Evolutionary conservation across 2,888 invertebrate species (phyloP), one percentile per base, ranked within the genome.

Genomic region (Sthenelais limicola): DNA sequence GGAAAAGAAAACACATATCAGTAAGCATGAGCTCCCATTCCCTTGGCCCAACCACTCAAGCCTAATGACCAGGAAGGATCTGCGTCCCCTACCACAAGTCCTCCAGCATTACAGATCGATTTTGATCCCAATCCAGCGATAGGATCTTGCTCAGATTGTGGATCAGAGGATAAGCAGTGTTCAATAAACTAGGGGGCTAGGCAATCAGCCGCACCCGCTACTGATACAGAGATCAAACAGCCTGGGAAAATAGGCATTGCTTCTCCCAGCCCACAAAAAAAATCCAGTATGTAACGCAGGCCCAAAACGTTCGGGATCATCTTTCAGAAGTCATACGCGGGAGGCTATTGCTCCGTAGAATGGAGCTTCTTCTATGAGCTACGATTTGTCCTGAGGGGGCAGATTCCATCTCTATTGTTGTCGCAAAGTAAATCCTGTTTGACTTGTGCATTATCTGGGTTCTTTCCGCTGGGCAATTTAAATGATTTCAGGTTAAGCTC

Each of bases 221-320:
- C 62, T 43, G 38, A 62, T 62, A 62, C 62, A 62, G 38, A 62
- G 62, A 62, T 62, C 62, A 62, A 62, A 62, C 62, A 28, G 51
- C 51, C 9, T 32, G 56, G 21, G 56, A 56, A 56, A 56, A 56
- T 56, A 33, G 56, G 56, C 56, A 56, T 56, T 33, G 32, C 32
- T 33, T 21, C 56, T 30, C n/a, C n/a, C n/a, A n/a, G n/a, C n/a
- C n/a, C n/a, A n/a, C n/a, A n/a, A n/a, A n/a, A n/a, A n/a, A n/a
- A n/a, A n/a, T n/a, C n/a, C n/a, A n/a, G n/a, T n/a, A n/a, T n/a
- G n/a, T n/a, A n/a, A n/a, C n/a, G n/a, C n/a, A n/a, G n/a, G n/a
- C n/a, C n/a, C n/a, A n/a, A n/a, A n/a, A n/a, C n/a, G n/a, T n/a
- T n/a, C n/a, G n/a, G n/a, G n/a, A n/a, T n/a, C n/a, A n/a, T n/a